Evolutionary conservation across 2,888 invertebrate genomes (phyloP), one percentile per base, ranked within the genome.

Genomic region (Caenorhabditis uteleia): DNA sequence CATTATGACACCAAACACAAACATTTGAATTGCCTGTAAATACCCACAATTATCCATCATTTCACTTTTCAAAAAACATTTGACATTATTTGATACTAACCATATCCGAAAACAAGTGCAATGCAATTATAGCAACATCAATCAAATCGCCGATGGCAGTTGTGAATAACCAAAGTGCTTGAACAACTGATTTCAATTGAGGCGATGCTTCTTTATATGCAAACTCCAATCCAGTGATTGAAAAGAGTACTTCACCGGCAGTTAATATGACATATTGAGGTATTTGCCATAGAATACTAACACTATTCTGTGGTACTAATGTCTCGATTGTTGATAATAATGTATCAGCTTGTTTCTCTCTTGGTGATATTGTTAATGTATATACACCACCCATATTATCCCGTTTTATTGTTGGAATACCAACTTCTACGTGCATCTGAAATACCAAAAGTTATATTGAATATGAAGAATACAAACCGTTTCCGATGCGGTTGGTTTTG

Each of bases 91-190:
- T 16, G 43, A 43, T 1, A 2, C 53, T 44, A 14, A 73, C 75
- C 56, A 70, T 36, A 42, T 69, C 59, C 2, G 40, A 43, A 44
- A 74, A 72, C 3, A 70, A n/a, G 26, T 67, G 47, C 47, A 70
- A 49, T 27, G 50, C 40, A n/a, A 57, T 57, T 31, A 77, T 70
- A 12, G 94, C 88, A 14, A 94, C 90, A 0, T 95, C 93, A 57
- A 97, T 88, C 31, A 95, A 85, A 85, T 95, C 95, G 31, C 97
- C 97, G 78, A 95, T 87, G 0, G 95, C 92, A 0, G 91, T 91
- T 0, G 94, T 93, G 36, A 95, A 86, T 14, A 94, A 87, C 92
- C 93, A 97, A 7, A 89, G 88, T 0, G 95, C 92, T 83, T 91
- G 90, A 46, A 97, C 85, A 0, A 97, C 90, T 0, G 95, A 92